These are phyloP conservation scores for Syngnathus scovelli DNA, from an alignment of 2,113 vertebrate genomes.

Conservation along the genomic window DNA sequence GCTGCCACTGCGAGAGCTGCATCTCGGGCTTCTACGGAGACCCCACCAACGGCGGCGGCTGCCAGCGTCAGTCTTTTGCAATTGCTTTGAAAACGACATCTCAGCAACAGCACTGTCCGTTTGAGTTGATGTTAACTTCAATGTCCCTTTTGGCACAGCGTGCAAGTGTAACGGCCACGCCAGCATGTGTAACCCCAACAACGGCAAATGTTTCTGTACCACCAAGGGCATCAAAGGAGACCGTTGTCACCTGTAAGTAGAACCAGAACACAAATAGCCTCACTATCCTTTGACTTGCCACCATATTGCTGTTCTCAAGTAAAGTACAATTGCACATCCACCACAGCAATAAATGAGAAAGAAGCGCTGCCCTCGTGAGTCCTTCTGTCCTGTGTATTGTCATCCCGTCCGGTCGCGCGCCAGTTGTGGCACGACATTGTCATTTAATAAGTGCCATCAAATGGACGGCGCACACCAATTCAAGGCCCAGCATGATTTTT, in stretches of 20 bases:
- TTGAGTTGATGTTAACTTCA: no score
- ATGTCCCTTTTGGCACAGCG: conserved; percentile 62
- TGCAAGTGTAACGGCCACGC: conserved; percentile 97
- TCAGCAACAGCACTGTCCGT: no score
- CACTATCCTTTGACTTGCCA: not conserved
- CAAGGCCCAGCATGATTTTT: conserved; percentile 1
- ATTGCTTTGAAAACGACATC: not conserved
- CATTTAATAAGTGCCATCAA: not conserved
- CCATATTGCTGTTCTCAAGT: not conserved
- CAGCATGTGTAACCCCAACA: conserved; percentile 87
- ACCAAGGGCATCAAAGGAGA: conserved; percentile 99
- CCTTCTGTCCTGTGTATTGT: not conserved
- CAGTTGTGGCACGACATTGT: not conserved
- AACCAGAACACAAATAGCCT: not conserved
- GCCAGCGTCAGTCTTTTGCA: conserved; percentile 80
- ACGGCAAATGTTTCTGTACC: conserved; percentile 96
- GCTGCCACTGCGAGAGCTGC: conserved; percentile 91
- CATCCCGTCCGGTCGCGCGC: not conserved
- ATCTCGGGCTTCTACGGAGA: conserved; percentile 94
- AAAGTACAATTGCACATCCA: no score
- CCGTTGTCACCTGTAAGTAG: conserved; percentile 90
- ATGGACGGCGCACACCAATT: not conserved
- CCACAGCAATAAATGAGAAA: no score
- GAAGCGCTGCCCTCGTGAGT: not conserved
- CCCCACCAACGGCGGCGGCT: conserved; percentile 92